Evolutionary conservation across 2,113 vertebrate genomes (phyloP).

Genomic region (Genyomyrus donnyi): DNA sequence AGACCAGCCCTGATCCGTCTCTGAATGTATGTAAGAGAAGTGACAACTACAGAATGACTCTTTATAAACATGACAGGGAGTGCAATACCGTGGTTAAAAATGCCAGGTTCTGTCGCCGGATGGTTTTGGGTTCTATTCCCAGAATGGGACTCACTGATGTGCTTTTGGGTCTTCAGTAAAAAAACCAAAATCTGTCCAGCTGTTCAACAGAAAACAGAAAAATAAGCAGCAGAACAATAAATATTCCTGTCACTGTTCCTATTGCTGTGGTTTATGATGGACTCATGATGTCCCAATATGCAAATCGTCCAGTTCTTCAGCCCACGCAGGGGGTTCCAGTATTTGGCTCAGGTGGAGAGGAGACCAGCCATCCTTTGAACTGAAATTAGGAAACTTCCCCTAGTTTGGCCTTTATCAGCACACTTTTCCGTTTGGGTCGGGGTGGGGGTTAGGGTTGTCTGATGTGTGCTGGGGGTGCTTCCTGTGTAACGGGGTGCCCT

Average conservation of each 20-base stretch:
- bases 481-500: not conserved
- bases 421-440: not conserved
- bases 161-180: not conserved
- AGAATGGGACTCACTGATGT: not conserved
- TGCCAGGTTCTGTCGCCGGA: not conserved
- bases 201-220: not conserved
- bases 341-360: not conserved
- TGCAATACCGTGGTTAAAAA: not conserved
- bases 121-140: not conserved
- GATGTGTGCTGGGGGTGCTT: not conserved
- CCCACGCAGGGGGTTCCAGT: not conserved
- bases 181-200: not conserved
- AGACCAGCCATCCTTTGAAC: not conserved
- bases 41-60: not conserved
- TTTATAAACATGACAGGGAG: not conserved
- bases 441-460: not conserved
- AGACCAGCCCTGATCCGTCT: not conserved
- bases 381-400: constrained; percentile 5
- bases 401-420: not conserved
- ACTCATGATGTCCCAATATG: not conserved
- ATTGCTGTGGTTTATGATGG: not conserved
- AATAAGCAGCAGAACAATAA: not conserved
- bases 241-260: not conserved
- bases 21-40: not conserved
- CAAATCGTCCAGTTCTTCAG: not conserved